Percentiles rank a stretch among this genome's conserved stretches.
These are phyloP conservation scores for Drosophila obscura DNA, from an alignment of 1,140 invertebrate species.

Conservation along the genomic window DNA sequence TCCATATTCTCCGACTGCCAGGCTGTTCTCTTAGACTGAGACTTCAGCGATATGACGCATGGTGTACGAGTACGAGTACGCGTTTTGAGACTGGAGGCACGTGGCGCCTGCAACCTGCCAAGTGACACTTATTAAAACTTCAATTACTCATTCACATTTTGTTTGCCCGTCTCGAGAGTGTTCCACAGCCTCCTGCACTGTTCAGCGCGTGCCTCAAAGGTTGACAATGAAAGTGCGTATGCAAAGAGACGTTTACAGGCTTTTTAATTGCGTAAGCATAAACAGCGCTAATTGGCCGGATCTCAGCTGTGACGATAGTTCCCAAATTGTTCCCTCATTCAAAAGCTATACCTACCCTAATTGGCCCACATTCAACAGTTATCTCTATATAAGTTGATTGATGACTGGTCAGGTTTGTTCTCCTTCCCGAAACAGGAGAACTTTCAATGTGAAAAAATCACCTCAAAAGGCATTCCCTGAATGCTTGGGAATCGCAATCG, in stretches of 20 bases:
- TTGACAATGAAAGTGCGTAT: constrained; percentile 21
- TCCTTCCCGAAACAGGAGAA: not conserved
- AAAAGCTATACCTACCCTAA: constrained; percentile 14
- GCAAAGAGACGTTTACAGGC: constrained; percentile 48
- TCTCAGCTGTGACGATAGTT: constrained; percentile 23
- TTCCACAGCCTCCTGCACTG: not conserved
- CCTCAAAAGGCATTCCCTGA: constrained; percentile 43
- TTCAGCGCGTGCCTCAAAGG: constrained; percentile 24
- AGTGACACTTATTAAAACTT: constrained; percentile 70
- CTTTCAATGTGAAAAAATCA: constrained; percentile 9
- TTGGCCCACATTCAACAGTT: constrained; percentile 30
- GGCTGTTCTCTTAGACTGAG: not conserved
- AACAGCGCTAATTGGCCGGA: no score
- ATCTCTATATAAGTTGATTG: constrained; percentile 26
- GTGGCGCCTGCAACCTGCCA: constrained; percentile 37
- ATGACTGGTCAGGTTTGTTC: not conserved
- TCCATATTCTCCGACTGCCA: constrained; percentile 1
- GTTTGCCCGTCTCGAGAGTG: constrained; percentile 42
- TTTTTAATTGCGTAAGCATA: constrained; percentile 58
- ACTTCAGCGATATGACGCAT: constrained; percentile 4
- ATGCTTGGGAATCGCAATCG: constrained; percentile 28
- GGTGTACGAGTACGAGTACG: not conserved
- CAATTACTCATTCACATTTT: constrained; percentile 64
- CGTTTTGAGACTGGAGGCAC: not conserved
- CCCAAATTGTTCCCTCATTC: constrained; percentile 37